Conservation (phyloP, 1,140 invertebrate genomes). For the Drosophila pachea region DNA sequence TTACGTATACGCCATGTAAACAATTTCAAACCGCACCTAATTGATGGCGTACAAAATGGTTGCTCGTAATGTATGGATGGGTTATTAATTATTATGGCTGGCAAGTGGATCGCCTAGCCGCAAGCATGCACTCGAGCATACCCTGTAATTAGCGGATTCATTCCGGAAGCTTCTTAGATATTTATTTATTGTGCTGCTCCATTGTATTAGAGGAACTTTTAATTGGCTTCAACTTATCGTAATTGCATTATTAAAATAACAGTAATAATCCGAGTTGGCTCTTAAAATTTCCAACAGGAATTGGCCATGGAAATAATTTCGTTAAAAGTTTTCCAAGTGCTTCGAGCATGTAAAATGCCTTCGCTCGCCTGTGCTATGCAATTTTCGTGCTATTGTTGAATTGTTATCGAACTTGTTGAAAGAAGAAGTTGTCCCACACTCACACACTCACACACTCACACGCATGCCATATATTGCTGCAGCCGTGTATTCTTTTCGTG, state of each 20-base stretch:
- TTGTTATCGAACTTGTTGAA: slow-evolving; percentile 31
- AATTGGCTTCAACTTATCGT: too few species aligned
- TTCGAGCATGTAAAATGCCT: slow-evolving; percentile 14
- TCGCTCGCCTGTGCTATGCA: slow-evolving; percentile 17
- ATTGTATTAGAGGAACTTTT: too few species aligned
- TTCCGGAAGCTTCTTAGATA: too few species aligned
- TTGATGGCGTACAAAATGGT: slow-evolving; percentile 12
- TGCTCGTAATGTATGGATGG: neutral
- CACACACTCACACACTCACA: neutral
- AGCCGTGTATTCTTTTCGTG: slow-evolving; percentile 7
- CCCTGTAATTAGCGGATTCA: too few species aligned
- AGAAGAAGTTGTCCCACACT: slow-evolving; percentile 7
- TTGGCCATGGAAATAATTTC: slow-evolving; percentile 1
- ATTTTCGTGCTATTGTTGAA: slow-evolving; percentile 21
- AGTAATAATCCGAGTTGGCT: neutral
- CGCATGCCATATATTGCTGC: neutral
- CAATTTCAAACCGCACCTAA: slow-evolving; percentile 29
- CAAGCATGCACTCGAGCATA: too few species aligned
- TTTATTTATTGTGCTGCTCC: too few species aligned
- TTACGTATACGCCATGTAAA: slow-evolving; percentile 29
- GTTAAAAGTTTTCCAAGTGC: slow-evolving; percentile 7
- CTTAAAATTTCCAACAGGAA: slow-evolving; percentile 2
- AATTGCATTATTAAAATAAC: too few species aligned
- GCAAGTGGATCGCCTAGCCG: too few species aligned
- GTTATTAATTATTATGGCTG: neutral